Evolutionary conservation across 2,888 invertebrate species (phyloP).

Genomic region (Amiota minor): DNA sequence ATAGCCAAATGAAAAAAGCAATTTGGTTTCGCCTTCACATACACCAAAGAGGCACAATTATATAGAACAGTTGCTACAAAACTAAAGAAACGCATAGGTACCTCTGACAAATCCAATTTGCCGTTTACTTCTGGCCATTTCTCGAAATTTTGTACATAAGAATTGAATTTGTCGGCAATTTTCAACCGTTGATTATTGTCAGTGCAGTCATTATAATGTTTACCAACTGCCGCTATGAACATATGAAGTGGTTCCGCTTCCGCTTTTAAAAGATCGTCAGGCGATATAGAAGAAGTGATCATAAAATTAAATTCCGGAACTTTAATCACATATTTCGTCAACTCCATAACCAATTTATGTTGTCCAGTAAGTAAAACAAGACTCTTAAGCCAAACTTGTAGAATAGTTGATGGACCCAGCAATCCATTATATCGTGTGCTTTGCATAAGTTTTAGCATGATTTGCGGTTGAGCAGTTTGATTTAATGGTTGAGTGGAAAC

Average conservation of each 20-base stretch:
- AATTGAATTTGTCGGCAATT: conserved; percentile 67
- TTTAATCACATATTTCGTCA: conserved; percentile 59
- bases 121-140: conserved; percentile 65
- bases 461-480: conserved; percentile 61
- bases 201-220: conserved; percentile 44
- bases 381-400: conserved; percentile 71
- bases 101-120: conserved; percentile 62
- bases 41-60: conserved; percentile 70
- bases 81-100: conserved; percentile 68
- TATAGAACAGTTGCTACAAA: conserved; percentile 72
- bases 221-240: conserved; percentile 69
- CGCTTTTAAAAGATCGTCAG: conserved; percentile 54
- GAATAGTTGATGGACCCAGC: conserved; percentile 55
- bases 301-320: conserved; percentile 64
- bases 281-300: conserved; percentile 45
- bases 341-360: conserved; percentile 63
- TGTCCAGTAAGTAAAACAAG: conserved; percentile 67
- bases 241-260: conserved; percentile 69
- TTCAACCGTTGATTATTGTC: conserved; percentile 57
- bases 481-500: conserved; percentile 60
- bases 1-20: conserved; percentile 75
- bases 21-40: conserved; percentile 68
- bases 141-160: conserved; percentile 69
- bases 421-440: conserved; percentile 39
- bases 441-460: conserved; percentile 59